Conservation (phyloP, 92 coral and sea anemone species). For the Parazoanthus swiftii region DNA sequence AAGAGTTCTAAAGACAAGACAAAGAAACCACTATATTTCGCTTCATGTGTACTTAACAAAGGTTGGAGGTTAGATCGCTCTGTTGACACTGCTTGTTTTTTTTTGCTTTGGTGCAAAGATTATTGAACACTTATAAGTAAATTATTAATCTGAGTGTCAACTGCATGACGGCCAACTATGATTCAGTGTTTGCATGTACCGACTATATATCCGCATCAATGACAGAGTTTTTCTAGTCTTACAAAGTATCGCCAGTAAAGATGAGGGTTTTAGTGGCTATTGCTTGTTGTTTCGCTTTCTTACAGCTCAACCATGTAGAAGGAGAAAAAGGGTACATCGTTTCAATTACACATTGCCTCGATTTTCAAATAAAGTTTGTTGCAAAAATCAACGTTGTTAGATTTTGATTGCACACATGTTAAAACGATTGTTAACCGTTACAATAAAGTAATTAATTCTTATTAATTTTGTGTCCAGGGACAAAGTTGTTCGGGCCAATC, state of each 20-base stretch:
- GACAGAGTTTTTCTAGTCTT: background rate
- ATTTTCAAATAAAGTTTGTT: background rate
- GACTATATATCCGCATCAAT: background rate
- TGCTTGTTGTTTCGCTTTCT: background rate
- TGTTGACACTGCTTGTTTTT: background rate
- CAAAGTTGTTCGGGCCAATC: slow-evolving; percentile 43
- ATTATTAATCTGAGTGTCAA: background rate
- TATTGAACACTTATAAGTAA: background rate
- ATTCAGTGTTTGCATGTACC: background rate
- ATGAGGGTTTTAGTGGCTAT: background rate
- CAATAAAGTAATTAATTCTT: background rate
- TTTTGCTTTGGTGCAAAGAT: background rate
- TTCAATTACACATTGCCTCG: background rate
- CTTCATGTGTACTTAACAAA: no score
- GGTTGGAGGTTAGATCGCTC: background rate
- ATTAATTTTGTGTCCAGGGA: slow-evolving; percentile 25
- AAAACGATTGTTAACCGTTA: background rate
- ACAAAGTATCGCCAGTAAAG: background rate
- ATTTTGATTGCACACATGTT: background rate
- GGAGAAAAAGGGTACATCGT: background rate
- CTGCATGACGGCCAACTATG: background rate
- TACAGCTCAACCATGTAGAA: background rate
- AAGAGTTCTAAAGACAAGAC: no score
- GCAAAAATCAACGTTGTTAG: background rate
- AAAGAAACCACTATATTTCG: no score